Conservation (phyloP, 2,888 invertebrate genomes). For the Melanotus villosus region DNA sequence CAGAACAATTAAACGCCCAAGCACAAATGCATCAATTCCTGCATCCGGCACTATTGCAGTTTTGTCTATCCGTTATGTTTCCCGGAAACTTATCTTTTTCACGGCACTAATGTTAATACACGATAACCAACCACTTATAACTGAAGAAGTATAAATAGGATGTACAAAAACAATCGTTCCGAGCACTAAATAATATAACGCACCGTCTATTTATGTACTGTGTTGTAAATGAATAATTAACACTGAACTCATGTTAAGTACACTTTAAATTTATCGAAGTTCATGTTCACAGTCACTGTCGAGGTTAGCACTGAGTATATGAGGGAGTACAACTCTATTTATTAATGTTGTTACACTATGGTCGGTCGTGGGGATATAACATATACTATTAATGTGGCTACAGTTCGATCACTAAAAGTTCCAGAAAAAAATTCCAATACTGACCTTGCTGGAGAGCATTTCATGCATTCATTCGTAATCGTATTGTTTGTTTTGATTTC, state of each 20-base stretch:
- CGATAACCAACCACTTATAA: neutral
- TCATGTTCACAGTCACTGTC: conserved; percentile 52
- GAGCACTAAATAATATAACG: neutral
- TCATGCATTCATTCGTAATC: conserved; percentile 45
- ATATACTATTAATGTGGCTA: conserved; percentile 39
- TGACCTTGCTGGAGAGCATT: conserved; percentile 49
- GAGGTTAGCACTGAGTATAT: conserved; percentile 53
- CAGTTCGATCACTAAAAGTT: conserved; percentile 45
- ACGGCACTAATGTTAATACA: neutral
- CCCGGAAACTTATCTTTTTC: conserved; percentile 12
- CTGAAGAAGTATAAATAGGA: too few species aligned
- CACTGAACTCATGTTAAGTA: conserved; percentile 25
- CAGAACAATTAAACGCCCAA: neutral
- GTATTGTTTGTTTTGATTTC: conserved; percentile 51
- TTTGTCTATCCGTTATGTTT: neutral
- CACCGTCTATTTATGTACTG: conserved; percentile 27
- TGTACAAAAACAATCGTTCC: too few species aligned
- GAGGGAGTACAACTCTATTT: conserved; percentile 54
- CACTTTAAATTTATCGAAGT: conserved; percentile 35
- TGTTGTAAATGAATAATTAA: conserved; percentile 37
- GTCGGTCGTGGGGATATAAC: conserved; percentile 44
- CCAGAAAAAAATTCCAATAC: conserved; percentile 39
- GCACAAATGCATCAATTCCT: neutral
- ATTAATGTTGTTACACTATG: conserved; percentile 55
- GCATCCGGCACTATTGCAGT: neutral